A percentile compares a stretch with the other conserved stretches of the same genome.
Conservation (phyloP, 53 echinoderm and acorn worm species). For the Pentamera pediparva region DNA sequence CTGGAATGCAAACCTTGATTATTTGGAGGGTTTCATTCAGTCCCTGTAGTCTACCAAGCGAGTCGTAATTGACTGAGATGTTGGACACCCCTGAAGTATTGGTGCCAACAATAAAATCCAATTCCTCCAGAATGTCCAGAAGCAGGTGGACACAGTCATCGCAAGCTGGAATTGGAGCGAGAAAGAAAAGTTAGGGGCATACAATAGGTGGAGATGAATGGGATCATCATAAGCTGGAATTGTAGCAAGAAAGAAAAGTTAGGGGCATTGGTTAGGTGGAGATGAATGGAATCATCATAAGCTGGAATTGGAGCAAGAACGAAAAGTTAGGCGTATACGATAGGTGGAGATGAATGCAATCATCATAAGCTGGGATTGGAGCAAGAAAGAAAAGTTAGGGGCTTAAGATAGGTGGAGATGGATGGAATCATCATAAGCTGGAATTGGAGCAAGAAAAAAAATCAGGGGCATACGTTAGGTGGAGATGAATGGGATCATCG, state of each 20-base stretch:
- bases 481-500: too few relatives aligned
- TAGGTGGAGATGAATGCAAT: neutral
- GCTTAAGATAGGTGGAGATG: slow-evolving; percentile 63
- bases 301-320: slow-evolving; percentile 47
- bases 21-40: slow-evolving; percentile 51
- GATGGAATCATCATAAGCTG: slow-evolving; percentile 89
- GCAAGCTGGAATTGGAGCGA: slow-evolving; percentile 56
- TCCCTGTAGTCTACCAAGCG: slow-evolving; percentile 40
- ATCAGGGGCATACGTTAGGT: neutral
- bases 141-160: slow-evolving; percentile 78
- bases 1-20: slow-evolving; percentile 28
- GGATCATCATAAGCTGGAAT: too few relatives aligned
- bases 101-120: slow-evolving; percentile 43
- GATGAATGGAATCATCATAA: slow-evolving; percentile 79
- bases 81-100: slow-evolving; percentile 32
- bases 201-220: neutral
- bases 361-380: too few relatives aligned
- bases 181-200: too few relatives aligned
- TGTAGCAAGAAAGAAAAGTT: too few relatives aligned
- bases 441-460: slow-evolving; percentile 1
- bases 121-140: slow-evolving; percentile 55
- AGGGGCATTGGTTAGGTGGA: slow-evolving; percentile 68
- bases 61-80: slow-evolving; percentile 49
- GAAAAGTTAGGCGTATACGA: too few relatives aligned
- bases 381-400: too few relatives aligned